These are phyloP conservation scores for Crypturellus undulatus DNA, from an alignment of 2,113 vertebrate genomes.

Conservation along the genomic window DNA sequence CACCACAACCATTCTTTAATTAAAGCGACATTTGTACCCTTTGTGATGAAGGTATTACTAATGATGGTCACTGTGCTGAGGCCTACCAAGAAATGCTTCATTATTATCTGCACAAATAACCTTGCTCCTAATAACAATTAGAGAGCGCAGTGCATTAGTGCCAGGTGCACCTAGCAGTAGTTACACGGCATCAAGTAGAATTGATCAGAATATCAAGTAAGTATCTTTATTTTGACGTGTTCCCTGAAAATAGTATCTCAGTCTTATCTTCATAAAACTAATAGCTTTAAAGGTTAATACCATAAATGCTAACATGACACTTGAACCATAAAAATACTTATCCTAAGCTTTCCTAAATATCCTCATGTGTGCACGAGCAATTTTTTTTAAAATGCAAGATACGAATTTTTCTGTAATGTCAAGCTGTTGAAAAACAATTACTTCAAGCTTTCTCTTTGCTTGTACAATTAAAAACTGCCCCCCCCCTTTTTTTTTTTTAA, in stretches of 20 bases:
- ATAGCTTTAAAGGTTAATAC: neutral
- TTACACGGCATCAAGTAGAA: neutral
- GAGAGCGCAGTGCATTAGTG: neutral
- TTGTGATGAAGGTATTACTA: neutral
- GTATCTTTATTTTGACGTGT: neutral
- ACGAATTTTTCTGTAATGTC: neutral
- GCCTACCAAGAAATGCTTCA: neutral
- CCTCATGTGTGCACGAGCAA: neutral
- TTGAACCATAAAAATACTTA: neutral
- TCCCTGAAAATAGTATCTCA: neutral
- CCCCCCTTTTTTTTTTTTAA: neutral
- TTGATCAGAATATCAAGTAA: neutral
- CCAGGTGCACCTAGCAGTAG: neutral
- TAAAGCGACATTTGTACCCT: neutral
- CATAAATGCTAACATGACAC: neutral
- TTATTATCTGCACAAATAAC: neutral
- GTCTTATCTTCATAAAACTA: neutral
- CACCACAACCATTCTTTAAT: neutral
- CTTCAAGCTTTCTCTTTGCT: neutral
- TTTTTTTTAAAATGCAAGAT: neutral
- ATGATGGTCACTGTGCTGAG: neutral
- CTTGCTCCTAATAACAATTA: neutral
- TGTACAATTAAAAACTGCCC: neutral
- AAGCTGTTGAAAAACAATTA: neutral
- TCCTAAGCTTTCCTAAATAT: neutral